Conservation (phyloP, 2,797 vertebrate genomes). For the Linurgus olivaceus region DNA sequence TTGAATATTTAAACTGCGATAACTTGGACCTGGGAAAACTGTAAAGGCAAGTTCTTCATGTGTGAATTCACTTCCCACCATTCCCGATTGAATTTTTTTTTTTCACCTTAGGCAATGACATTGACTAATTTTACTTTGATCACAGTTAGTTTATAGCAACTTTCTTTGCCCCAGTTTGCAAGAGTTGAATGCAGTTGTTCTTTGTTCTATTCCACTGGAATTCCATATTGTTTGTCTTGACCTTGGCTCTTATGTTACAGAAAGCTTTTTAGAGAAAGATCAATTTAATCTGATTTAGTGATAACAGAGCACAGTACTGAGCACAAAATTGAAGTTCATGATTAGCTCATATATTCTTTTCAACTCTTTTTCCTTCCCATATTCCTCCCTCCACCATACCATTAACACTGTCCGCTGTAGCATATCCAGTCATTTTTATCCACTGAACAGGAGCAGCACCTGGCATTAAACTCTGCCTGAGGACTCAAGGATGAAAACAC, state of each 20-base stretch:
- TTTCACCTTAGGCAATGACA: not conserved
- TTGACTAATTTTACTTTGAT: not conserved
- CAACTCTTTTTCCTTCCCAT: not conserved
- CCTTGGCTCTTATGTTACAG: not conserved
- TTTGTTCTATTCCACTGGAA: not conserved
- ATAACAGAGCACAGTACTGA: not conserved
- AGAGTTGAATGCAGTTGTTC: not conserved
- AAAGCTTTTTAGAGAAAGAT: not conserved
- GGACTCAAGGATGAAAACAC: not conserved
- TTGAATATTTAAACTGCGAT: not conserved
- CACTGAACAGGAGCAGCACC: not conserved
- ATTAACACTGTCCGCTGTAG: not conserved
- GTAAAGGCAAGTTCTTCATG: not conserved
- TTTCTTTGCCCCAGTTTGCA: not conserved
- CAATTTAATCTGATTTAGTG: slow-evolving; percentile 32
- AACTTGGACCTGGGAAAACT: not conserved
- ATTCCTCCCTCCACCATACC: not conserved
- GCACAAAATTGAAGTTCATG: slow-evolving; percentile 13
- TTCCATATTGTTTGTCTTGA: slow-evolving; percentile 24
- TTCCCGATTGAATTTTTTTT: not conserved
- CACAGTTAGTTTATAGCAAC: not conserved
- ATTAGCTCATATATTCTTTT: slow-evolving; percentile 29
- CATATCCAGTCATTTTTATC: not conserved
- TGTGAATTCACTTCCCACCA: not conserved
- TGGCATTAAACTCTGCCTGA: not conserved